Base-by-base conservation (phyloP, 2,888 invertebrate genomes). In the Sycophila texana region DNA sequence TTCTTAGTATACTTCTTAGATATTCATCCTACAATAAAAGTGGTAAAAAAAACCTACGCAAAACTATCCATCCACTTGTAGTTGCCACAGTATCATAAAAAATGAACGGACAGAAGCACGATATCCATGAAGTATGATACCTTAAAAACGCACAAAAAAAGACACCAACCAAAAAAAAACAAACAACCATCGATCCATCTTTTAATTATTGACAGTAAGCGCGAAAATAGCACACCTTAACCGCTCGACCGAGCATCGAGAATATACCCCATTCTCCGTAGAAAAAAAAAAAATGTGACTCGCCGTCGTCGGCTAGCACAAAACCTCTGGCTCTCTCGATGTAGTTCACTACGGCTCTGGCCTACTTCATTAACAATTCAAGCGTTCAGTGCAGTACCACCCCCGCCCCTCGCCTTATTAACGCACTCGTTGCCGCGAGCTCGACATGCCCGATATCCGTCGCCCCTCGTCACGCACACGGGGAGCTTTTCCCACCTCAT, bases 281-380 rank as follows among this genome's bases (percentile, higher is more conserved):
- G 7, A 12, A 18, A 4, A 4, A 18, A 58, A 47, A 20, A 75
- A 75, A 61, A 53, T 30, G 12, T 12, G 13, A 60, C 14, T 7
- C 22, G 30, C 22, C 12, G 60, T 1, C 60, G 60, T 26, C 60
- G n/a, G 26, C 20, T 26, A 30, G n/a, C 53, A 70, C 39, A 68
- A 70, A 76, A 76, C 67, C 60, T 13, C 18, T 51, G 47, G 3
- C 22, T 70, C 49, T 47, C 26, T 5, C 20, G 26, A 68, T 75
- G 70, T 77, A 71, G 76, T 71, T 77, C 76, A 77, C 70, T 71
- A 3, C 26, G 76, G 76, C 71, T 77, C 76, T 77, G 76, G 76
- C 76, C 76, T 71, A 77, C 63, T 77, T 77, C 76, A 71, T 77
- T 77, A 77, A 77, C 76, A 71, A 77, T 77, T 65, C 70, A 71